Evolutionary conservation across 2,113 vertebrate genomes (phyloP), one percentile per base, ranked within the genome.

Genomic region (Chionodraco myersi): DNA sequence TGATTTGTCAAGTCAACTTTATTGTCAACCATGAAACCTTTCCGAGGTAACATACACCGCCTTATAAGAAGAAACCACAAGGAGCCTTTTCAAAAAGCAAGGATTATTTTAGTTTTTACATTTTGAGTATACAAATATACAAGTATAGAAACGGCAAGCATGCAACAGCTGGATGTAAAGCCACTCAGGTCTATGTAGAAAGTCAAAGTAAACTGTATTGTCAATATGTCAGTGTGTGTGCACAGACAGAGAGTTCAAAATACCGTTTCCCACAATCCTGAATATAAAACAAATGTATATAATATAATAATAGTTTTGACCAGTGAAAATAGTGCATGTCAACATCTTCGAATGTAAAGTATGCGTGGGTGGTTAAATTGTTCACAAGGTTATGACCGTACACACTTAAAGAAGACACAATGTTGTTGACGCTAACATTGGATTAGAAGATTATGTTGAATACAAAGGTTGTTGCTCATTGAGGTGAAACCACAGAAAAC

Each of bases 301-400:
- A 30, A 30, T 79, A 84, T 77, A 59, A 74, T 79, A 56, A 26
- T 10, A 62, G 45, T 2, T 79, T 59, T 54, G 45, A 51, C 9
- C 10, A 44, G 34, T 16, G 12, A 21, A 61, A 44, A n/a, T 71
- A 6, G 9, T 44, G 14, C 6, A 60, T 41, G 44, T 62, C 41
- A 63, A 57, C 12, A 41, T 21, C 30, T 30, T 30, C 30, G 3
- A 30, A 30, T 30, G 30, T 4, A 30, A 12, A 41, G 1, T 61
- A 45, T 30, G n/a, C 30, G 2, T 47, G 47, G 26, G n/a, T 58
- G n/a, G 11, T 52, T n/a, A 34, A 47, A 47, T 51, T 23, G n/a
- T 49, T 79, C 10, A 12, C 36, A 3, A 18, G 23, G 15, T 60
- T 49, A 8, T 58, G 4, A 30, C 6, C 30, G 30, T 30, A 30